phyloP scores from a whole-genome alignment of 2,113 vertebrate species.

The Lasiurus cinereus region DNA sequence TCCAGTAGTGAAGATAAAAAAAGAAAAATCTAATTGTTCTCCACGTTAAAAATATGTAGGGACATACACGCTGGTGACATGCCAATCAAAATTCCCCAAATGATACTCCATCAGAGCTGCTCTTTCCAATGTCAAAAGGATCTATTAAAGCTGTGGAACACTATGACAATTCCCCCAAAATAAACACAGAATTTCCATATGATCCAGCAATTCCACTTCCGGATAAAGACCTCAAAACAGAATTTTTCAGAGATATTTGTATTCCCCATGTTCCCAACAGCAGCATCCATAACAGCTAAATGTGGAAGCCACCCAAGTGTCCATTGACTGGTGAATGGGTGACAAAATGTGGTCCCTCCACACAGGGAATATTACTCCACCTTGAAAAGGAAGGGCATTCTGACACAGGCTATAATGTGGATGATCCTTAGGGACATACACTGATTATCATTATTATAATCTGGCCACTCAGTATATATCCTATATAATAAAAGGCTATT shows the following conservation, averaged over 20 bases:
- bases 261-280: background rate
- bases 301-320: no score
- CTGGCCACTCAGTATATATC: no score
- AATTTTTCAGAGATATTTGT: no score
- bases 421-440: fast-evolving
- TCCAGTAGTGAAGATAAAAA: background rate
- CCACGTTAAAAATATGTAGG: background rate
- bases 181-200: background rate
- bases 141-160: background rate
- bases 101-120: background rate
- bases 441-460: no score
- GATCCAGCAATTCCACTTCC: background rate
- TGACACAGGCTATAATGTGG: fast-evolving
- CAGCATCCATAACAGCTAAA: fast-evolving
- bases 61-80: fast-evolving
- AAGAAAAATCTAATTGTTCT: no score
- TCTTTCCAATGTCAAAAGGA: background rate
- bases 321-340: fast-evolving
- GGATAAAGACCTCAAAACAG: background rate
- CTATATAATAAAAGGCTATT: no score
- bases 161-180: background rate
- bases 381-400: background rate
- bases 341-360: fast-evolving
- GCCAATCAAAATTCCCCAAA: background rate
- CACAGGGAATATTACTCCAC: fast-evolving